phyloP scores from a whole-genome alignment of 2,113 vertebrate species.

The Pseudorhombus dupliciocellatus region DNA sequence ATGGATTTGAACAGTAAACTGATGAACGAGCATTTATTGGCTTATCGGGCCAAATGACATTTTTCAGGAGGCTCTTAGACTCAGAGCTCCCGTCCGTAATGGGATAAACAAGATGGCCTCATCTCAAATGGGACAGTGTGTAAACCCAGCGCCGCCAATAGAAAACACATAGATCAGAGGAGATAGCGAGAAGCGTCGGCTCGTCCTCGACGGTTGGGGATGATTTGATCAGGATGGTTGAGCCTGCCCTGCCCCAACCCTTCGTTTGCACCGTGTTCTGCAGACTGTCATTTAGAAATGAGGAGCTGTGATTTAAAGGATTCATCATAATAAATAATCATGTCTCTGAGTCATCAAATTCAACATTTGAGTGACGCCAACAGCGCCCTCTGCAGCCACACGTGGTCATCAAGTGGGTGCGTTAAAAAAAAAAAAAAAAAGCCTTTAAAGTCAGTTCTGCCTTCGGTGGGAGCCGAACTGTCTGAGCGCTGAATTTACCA shows the following conservation, averaged over 20 bases:
- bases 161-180: constrained; percentile 32
- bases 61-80: constrained; percentile 62
- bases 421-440: no score
- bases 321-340: no score
- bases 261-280: constrained; percentile 10
- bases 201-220: constrained; percentile 30
- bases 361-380: no score
- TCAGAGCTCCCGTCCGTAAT: constrained; percentile 54
- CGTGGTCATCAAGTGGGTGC: no score
- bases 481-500: no score
- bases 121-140: constrained; percentile 30
- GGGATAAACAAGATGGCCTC: constrained; percentile 51
- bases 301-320: no score
- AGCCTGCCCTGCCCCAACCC: constrained; percentile 35
- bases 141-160: constrained; percentile 18
- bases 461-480: constrained; percentile 2
- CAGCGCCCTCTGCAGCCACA: no score
- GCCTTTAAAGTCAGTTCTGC: neutral
- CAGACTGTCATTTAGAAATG: no score
- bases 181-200: constrained; percentile 17
- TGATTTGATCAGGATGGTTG: constrained; percentile 54
- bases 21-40: constrained; percentile 70
- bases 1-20: constrained; percentile 71
- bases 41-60: constrained; percentile 65
- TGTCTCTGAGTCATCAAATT: no score